A percentile compares a stretch with the other conserved stretches of the same genome.
Conservation (phyloP, 2,797 vertebrate genomes). For the Sebastes jordani region DNA sequence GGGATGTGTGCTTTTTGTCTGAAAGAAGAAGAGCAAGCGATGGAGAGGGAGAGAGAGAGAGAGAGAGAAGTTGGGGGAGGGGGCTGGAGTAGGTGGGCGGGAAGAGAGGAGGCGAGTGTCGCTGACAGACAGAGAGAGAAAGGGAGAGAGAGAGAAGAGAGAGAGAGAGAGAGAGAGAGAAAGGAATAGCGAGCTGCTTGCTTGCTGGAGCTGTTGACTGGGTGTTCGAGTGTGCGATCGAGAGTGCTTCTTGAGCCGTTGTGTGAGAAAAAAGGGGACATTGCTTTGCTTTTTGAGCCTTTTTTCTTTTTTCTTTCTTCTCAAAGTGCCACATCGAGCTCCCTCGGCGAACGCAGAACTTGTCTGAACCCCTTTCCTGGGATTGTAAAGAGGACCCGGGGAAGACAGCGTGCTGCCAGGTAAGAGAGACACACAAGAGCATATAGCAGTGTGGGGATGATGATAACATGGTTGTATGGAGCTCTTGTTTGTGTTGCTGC, state of each 20-base stretch:
- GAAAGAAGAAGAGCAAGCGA: conserved; percentile 58
- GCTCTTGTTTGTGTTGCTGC: conserved; percentile 20
- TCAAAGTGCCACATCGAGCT: conserved; percentile 57
- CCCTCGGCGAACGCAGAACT: conserved; percentile 45
- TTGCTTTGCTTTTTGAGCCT: conserved; percentile 50
- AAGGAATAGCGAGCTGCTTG: conserved; percentile 59
- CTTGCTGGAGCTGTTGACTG: conserved; percentile 67
- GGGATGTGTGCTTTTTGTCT: conserved; percentile 60
- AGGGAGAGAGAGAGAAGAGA: conserved; percentile 2
- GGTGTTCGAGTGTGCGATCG: conserved; percentile 64
- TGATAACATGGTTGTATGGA: neutral
- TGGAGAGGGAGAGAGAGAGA: neutral
- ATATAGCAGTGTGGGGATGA: neutral
- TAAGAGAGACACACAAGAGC: conserved; percentile 61
- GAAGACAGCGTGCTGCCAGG: conserved; percentile 73
- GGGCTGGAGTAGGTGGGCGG: conserved; percentile 79
- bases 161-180: conserved; percentile 3
- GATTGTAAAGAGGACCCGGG: conserved; percentile 72
- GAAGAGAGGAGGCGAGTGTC: conserved; percentile 74
- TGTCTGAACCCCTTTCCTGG: conserved; percentile 61
- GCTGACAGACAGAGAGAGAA: conserved; percentile 53
- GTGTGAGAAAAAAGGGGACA: conserved; percentile 49
- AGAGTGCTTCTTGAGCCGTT: conserved; percentile 66
- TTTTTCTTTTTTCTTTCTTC: conserved; percentile 26
- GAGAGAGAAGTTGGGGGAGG: conserved; percentile 62